A percentile compares a stretch with the other conserved stretches of the same genome.
These are phyloP conservation scores for Malthinus flaveolus DNA, from an alignment of 2,888 invertebrate species.

Conservation along the genomic window DNA sequence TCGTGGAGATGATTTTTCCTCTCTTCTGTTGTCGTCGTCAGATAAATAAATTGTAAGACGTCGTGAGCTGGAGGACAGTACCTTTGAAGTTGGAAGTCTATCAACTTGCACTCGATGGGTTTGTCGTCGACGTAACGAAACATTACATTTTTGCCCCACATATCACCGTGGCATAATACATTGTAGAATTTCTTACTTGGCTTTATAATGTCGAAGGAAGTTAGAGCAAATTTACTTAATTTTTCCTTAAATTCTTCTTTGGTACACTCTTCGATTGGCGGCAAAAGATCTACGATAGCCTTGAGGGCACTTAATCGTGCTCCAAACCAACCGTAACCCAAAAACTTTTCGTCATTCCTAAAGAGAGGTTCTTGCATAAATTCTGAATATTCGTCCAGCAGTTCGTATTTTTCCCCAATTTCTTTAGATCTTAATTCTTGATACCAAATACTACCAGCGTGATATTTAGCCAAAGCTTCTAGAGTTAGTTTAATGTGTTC, in stretches of 20 bases:
- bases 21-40: constrained; percentile 32
- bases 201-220: constrained; percentile 43
- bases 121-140: constrained; percentile 36
- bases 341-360: constrained; percentile 39
- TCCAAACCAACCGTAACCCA: constrained; percentile 38
- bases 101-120: constrained; percentile 39
- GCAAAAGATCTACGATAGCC: constrained; percentile 22
- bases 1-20: constrained; percentile 32
- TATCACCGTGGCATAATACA: constrained; percentile 47
- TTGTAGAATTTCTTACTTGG: constrained; percentile 50
- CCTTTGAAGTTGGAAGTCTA: constrained; percentile 47
- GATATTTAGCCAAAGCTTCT: constrained; percentile 41
- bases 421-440: constrained; percentile 27
- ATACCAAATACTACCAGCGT: constrained; percentile 45
- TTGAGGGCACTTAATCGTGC: constrained; percentile 18
- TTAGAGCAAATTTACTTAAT: constrained; percentile 13
- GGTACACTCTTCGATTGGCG: constrained; percentile 9
- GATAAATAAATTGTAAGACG: constrained; percentile 51
- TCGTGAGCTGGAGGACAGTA: constrained; percentile 70
- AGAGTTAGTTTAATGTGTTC: constrained; percentile 34
- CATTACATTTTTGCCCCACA: constrained; percentile 46
- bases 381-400: constrained; percentile 41
- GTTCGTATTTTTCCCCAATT: constrained; percentile 27
- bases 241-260: constrained; percentile 24
- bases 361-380: constrained; percentile 51